Evolutionary conservation across 2,113 vertebrate genomes (phyloP).

Genomic region (Pristiophorus japonicus): DNA sequence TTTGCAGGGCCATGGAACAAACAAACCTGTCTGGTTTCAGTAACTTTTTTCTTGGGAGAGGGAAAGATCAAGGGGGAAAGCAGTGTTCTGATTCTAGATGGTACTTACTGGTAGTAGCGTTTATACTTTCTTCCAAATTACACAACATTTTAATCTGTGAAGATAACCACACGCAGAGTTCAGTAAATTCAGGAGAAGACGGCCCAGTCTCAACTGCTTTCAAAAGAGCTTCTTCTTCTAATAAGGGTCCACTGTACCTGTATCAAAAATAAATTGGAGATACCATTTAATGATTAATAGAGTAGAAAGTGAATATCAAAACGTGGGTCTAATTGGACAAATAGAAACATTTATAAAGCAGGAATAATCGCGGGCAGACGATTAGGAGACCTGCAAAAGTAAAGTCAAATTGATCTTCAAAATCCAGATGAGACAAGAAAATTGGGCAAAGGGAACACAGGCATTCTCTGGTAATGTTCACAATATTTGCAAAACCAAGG

Average conservation of each 20-base stretch:
- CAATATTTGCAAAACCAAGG: neutral
- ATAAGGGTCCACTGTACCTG: conserved; percentile 76
- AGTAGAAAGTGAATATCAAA: neutral
- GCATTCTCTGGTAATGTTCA: neutral
- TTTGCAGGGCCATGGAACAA: neutral
- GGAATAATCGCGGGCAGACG: neutral
- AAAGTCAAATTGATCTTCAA: neutral
- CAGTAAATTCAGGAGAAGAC: conserved; percentile 70
- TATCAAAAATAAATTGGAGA: neutral
- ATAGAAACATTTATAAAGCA: neutral
- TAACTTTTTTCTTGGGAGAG: neutral
- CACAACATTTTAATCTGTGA: conserved; percentile 68
- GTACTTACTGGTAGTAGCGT: conserved; percentile 53
- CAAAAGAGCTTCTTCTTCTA: conserved; percentile 69
- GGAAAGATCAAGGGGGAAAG: too few species aligned
- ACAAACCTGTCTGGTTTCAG: neutral
- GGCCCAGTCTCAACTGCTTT: conserved; percentile 71
- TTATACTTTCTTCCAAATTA: conserved; percentile 72
- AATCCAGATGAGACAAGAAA: neutral
- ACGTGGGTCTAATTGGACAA: neutral
- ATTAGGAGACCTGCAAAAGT: neutral
- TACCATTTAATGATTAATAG: neutral
- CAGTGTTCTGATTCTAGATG: neutral
- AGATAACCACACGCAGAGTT: conserved; percentile 77
- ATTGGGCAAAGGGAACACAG: neutral